Evolutionary conservation across 2,888 invertebrate species (phyloP).

Genomic region (Athalia circularis): DNA sequence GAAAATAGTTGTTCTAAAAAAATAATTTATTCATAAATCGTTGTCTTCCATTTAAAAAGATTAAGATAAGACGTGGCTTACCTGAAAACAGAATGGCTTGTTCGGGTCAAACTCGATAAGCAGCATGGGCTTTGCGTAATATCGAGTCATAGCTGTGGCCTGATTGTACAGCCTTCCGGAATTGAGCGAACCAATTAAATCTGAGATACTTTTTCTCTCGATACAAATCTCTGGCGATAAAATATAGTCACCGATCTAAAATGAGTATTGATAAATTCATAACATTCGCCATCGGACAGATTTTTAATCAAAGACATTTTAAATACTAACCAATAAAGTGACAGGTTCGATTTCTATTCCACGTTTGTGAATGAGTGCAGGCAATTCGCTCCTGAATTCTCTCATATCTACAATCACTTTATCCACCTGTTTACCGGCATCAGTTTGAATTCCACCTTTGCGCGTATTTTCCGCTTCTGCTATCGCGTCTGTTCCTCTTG

Average conservation of each 20-base stretch:
- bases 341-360: conserved; percentile 94
- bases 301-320: conserved; percentile 27
- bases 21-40: conserved; percentile 8
- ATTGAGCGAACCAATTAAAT: conserved; percentile 95
- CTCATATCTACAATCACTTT: conserved; percentile 95
- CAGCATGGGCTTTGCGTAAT: conserved; percentile 91
- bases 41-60: not conserved
- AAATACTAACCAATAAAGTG: conserved; percentile 81
- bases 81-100: conserved; percentile 92
- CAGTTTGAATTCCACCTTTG: conserved; percentile 78
- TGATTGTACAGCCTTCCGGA: conserved; percentile 97
- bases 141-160: conserved; percentile 93
- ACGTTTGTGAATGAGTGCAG: conserved; percentile 92
- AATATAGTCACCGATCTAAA: conserved; percentile 96
- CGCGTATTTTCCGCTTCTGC: conserved; percentile 77
- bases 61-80: conserved; percentile 67
- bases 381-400: conserved; percentile 97
- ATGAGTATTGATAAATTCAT: conserved; percentile 16
- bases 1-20: conserved; percentile 85
- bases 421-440: conserved; percentile 48
- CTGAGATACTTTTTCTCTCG: conserved; percentile 96
- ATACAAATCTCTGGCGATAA: conserved; percentile 97
- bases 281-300: not conserved
- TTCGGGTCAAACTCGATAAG: conserved; percentile 97
- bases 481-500: conserved; percentile 64